These are phyloP conservation scores for Ptyas mucosa DNA, from an alignment of 2,113 vertebrate species.

Conservation along the genomic window DNA sequence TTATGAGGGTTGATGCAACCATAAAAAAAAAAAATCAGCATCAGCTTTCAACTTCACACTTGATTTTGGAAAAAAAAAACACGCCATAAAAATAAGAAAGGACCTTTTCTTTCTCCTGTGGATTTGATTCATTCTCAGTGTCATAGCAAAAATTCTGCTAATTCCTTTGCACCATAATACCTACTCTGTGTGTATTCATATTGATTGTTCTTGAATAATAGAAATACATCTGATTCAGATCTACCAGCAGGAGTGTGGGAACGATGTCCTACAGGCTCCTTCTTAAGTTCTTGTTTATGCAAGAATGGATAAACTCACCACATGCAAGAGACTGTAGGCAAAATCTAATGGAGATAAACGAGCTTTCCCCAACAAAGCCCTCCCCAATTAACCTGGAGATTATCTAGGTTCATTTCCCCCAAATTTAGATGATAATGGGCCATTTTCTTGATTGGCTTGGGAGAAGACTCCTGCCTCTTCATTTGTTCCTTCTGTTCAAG, in stretches of 20 bases:
- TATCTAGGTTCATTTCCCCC: not conserved
- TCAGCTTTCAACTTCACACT: not conserved
- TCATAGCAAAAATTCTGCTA: not conserved
- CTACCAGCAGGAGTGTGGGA: constrained; percentile 10
- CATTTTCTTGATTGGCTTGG: not conserved
- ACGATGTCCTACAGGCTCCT: not conserved
- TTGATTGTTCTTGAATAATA: not conserved
- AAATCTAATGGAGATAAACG: not conserved
- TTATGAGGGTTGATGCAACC: not conserved
- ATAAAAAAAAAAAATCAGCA: not conserved
- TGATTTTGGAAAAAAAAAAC: not conserved
- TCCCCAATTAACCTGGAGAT: not conserved
- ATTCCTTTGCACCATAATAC: not conserved
- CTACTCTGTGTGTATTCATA: not conserved
- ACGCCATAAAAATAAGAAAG: not conserved
- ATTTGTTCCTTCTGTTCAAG: not conserved
- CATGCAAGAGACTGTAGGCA: not conserved
- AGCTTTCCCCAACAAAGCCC: not conserved
- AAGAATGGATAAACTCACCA: not conserved
- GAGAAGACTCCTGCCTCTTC: not conserved
- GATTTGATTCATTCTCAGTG: not conserved
- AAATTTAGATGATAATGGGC: not conserved
- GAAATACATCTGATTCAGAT: not conserved
- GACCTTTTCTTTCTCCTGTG: not conserved
- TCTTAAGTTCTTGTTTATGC: not conserved